Conservation (phyloP, 2,888 invertebrate genomes). For the Cheilosia scutellata region DNA sequence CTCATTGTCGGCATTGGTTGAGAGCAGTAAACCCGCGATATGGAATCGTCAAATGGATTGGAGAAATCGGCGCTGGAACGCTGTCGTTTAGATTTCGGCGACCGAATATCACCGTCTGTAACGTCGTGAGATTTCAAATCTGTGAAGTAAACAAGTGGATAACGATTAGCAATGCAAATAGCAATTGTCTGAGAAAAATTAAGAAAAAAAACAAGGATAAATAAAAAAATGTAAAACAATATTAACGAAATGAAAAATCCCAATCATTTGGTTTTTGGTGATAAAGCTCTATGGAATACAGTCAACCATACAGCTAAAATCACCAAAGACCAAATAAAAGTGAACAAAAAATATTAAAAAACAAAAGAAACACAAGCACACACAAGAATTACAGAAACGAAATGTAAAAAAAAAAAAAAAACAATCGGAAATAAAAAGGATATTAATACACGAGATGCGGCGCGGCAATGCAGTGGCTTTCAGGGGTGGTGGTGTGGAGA, state of each 20-base stretch:
- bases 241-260: constrained; percentile 77
- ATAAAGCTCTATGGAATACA: constrained; percentile 89
- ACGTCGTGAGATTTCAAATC: constrained; percentile 82
- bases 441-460: constrained; percentile 1
- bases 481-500: constrained; percentile 4
- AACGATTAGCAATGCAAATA: constrained; percentile 3
- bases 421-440: constrained; percentile 22
- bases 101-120: constrained; percentile 82
- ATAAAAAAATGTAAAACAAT: constrained; percentile 21
- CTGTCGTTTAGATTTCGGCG: constrained; percentile 83
- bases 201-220: background rate
- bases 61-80: constrained; percentile 81
- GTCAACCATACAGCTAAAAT: constrained; percentile 89
- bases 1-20: constrained; percentile 83
- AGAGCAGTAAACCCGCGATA: constrained; percentile 83
- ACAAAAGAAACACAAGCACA: constrained; percentile 11
- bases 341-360: constrained; percentile 59
- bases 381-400: constrained; percentile 56
- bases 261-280: constrained; percentile 88
- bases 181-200: background rate
- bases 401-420: constrained; percentile 56
- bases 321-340: constrained; percentile 88
- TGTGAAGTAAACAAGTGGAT: constrained; percentile 72
- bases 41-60: constrained; percentile 82
- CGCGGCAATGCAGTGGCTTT: constrained; percentile 5